Conservation (phyloP, 2,888 invertebrate genomes). For the Eilema griseolum region DNA sequence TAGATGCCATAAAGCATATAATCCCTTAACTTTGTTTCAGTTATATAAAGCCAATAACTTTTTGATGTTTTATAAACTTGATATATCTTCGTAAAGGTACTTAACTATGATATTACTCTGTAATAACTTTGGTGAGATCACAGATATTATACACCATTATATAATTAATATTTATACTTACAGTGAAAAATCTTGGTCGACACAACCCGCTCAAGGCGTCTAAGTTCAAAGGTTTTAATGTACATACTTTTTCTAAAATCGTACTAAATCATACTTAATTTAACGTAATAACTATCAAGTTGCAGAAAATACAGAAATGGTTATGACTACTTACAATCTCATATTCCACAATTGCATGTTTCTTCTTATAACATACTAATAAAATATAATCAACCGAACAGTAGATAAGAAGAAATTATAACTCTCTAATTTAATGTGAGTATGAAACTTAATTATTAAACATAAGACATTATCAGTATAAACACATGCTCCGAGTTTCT, state of each 20-base stretch:
- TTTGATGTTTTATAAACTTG: slow-evolving; percentile 21
- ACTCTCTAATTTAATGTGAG: neutral
- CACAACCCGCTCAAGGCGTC: neutral
- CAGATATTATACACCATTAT: neutral
- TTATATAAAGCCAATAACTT: slow-evolving; percentile 31
- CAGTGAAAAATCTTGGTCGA: neutral
- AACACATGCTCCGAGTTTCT: neutral
- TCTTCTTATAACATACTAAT: neutral
- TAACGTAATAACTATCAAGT: neutral
- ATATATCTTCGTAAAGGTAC: neutral
- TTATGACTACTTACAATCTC: neutral
- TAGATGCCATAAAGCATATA: slow-evolving; percentile 41
- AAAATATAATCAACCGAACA: neutral
- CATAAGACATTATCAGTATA: neutral
- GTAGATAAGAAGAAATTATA: neutral
- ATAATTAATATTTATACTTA: neutral
- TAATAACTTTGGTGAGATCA: neutral
- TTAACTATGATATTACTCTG: neutral
- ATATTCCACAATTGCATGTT: neutral
- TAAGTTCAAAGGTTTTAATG: too few species aligned
- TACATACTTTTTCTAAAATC: neutral
- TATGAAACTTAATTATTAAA: neutral
- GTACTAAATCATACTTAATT: too few species aligned
- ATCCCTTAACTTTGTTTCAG: slow-evolving; percentile 42
- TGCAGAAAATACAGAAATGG: neutral